Percentiles rank a stretch among this genome's conserved stretches.
Conservation (phyloP, 2,888 invertebrate genomes). For the Boloria selene region DNA sequence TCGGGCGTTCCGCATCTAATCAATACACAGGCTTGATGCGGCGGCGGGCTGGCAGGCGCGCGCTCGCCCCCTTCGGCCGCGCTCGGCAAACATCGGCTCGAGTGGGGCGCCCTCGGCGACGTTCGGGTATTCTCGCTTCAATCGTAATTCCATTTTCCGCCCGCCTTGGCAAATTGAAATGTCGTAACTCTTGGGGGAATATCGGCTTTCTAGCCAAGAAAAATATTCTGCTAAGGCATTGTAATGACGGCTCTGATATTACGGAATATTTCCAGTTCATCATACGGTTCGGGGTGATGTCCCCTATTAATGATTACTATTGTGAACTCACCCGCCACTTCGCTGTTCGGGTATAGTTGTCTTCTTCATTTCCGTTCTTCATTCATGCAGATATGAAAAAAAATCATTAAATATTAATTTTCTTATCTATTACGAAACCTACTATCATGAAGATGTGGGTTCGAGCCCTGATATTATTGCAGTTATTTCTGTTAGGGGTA, state of each 20-base stretch:
- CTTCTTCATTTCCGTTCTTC: conserved; percentile 16
- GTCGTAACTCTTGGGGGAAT: conserved; percentile 83
- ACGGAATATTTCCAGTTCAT: conserved; percentile 79
- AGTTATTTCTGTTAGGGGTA: too few species aligned
- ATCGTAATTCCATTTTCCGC: conserved; percentile 84
- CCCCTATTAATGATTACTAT: conserved; percentile 65
- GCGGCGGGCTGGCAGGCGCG: conserved; percentile 60
- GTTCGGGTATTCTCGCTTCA: conserved; percentile 75
- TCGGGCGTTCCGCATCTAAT: conserved; percentile 82
- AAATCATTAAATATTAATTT: background rate
- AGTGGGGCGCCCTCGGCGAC: conserved; percentile 57
- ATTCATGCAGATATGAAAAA: background rate
- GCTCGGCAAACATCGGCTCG: conserved; percentile 58
- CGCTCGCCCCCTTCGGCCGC: conserved; percentile 59
- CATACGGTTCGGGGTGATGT: conserved; percentile 66
- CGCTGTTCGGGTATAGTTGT: conserved; percentile 52
- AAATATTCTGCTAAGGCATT: conserved; percentile 80
- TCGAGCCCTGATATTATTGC: too few species aligned
- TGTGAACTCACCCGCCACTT: conserved; percentile 69
- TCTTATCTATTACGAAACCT: too few species aligned
- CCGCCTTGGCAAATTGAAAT: conserved; percentile 84
- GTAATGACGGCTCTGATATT: conserved; percentile 77
- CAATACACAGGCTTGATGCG: conserved; percentile 78
- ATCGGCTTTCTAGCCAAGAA: conserved; percentile 82
- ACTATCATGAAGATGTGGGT: too few species aligned